Evolutionary conservation across 2,888 invertebrate species (phyloP), one percentile per base, ranked within the genome.

Genomic region (Priapulus caudatus): DNA sequence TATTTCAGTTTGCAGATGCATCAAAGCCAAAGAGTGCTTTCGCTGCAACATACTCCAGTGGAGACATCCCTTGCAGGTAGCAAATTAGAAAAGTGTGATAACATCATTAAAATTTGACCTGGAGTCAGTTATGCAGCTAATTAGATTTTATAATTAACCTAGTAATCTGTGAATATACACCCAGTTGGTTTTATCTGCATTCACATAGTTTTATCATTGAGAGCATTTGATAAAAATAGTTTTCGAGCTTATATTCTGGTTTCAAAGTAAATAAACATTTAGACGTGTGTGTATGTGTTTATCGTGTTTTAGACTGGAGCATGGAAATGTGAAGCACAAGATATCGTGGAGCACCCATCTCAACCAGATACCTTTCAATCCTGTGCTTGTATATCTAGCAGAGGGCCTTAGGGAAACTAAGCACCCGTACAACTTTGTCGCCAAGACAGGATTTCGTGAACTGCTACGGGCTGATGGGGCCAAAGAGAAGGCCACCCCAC

Each of bases 391-490:
- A 10, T n/a, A 10, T n/a, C n/a, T 33, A 33, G 33, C 33, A 10
- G n/a, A 33, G 10, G 33, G 33, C 10, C n/a, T 33, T 10, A 10
- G 33, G 10, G 33, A 33, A 33, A n/a, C 33, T 10, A 33, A 33
- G 33, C 33, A 33, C n/a, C 33, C 33, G n/a, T 33, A 33, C n/a
- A 33, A 33, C 33, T 33, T 33, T 33, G 33, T 33, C n/a, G 33
- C 33, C 10, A 33, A 33, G 33, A 33, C 10, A 10, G 33, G 33
- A 33, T 33, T 33, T 33, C 10, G 10, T 33, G 33, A 33, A 33
- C 33, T 33, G n/a, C 33, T 33, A 10, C 10, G 10, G 10, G 33
- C n/a, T 10, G n/a, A 33, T 10, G 33, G n/a, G 10, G 33, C 33
- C 10, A 33, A 33, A 33, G n/a, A 10, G 10, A 33, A 33, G n/a